Evolutionary conservation across 2,113 vertebrate species (phyloP), one percentile per base, ranked within the genome.

Genomic region (Panthera leo): DNA sequence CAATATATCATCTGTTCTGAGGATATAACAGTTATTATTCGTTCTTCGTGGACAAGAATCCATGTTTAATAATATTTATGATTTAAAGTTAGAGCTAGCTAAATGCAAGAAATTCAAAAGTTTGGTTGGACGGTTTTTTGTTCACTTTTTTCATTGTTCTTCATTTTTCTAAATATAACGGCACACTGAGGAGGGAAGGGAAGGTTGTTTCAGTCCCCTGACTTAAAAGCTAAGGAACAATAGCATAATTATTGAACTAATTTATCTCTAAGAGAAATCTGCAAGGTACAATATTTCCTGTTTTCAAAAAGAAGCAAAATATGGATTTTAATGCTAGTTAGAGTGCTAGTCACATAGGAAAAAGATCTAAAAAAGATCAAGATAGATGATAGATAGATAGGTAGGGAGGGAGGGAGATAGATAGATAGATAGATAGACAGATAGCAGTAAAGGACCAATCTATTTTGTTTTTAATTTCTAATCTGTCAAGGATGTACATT

Each of bases 381-480:
- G 27, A 85, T 51, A 68, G 34, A 63, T 9, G 31, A 63, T 34
- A 7, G 5, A 58, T 63, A 68, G 31, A 51, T 34, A 53, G 3
- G 73, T 14, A 67, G 27, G 29, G 0, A 12, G 78, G 70, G 34
- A 71, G 48, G 36, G 34, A 42, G 39, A 70, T 39, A 82, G n/a
- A n/a, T n/a, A n/a, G 53, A 86, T 45, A 73, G 11, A n/a, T 21
- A 89, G 8, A 51, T 31, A 79, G 4, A 58, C 0, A 27, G 67
- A 58, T 10, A 34, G 73, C 5, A 83, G 31, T 67, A 25, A 73
- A 87, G 21, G 19, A 31, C 3, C 23, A 76, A 65, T 83, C 90
- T 73, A 58, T 92, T 94, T 79, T 70, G 51, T 51, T 85, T 94
- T 92, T 84, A 76, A 92, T 93, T 93, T 95, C 48, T 36, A 93